Percentiles rank a stretch among this genome's conserved stretches.
Conservation (phyloP, 2,113 vertebrate genomes). For the Pteropus alecto region DNA sequence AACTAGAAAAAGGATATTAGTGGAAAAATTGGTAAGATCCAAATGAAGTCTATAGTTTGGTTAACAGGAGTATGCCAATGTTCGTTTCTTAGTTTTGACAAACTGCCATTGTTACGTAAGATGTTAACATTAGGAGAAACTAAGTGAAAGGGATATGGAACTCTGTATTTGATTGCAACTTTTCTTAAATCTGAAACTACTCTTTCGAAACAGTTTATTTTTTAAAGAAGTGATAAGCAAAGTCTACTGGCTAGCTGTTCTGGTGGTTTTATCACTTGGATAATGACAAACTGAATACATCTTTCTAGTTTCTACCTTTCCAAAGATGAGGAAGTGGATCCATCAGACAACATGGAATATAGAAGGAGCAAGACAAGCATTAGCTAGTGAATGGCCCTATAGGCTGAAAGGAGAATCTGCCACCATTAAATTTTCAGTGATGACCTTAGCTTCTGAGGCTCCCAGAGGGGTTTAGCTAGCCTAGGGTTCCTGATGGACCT, state of each 20-base stretch:
- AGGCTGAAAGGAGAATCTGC: not conserved
- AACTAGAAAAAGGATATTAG: not conserved
- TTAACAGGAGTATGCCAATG: not conserved
- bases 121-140: not conserved
- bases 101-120: not conserved
- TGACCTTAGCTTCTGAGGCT: not conserved
- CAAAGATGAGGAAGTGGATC: not conserved
- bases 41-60: not conserved
- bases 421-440: not conserved
- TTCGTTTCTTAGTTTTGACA: slow-evolving; percentile 4
- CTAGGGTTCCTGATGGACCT: not conserved
- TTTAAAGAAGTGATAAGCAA: not conserved
- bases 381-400: not conserved
- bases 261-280: not conserved
- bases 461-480: not conserved
- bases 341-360: not conserved
- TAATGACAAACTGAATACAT: not conserved
- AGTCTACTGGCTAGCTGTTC: not conserved
- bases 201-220: not conserved
- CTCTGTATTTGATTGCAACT: not conserved
- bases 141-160: not conserved
- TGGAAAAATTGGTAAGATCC: not conserved
- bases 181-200: slow-evolving; percentile 8
- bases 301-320: not conserved
- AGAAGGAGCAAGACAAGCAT: not conserved